Conservation (phyloP, 2,888 invertebrate species). For the Pachymerium ferrugineum region DNA sequence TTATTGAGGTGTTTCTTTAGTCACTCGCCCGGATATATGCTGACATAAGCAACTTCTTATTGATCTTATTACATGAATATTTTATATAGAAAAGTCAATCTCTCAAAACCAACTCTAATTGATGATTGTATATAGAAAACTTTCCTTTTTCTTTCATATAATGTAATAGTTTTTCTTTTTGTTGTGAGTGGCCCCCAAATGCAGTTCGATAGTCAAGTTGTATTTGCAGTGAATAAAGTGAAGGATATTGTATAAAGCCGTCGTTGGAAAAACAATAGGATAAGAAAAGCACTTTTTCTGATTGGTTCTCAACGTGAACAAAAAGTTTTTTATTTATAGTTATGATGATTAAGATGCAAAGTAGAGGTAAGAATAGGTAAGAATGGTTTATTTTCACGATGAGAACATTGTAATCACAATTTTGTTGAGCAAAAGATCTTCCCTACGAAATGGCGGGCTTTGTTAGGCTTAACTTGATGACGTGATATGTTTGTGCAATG, state of each 20-base stretch:
- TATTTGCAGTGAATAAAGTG: neutral
- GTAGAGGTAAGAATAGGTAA: no score
- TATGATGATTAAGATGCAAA: no score
- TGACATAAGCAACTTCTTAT: neutral
- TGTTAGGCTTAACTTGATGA: slow-evolving; percentile 15
- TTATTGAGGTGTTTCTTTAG: neutral
- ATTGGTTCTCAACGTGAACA: no score
- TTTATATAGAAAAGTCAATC: neutral
- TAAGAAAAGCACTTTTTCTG: no score
- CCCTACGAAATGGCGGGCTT: neutral
- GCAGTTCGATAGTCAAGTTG: slow-evolving; percentile 14
- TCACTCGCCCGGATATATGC: neutral
- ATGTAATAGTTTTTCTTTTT: slow-evolving; percentile 1
- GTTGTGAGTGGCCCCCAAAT: slow-evolving; percentile 1
- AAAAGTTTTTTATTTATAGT: no score
- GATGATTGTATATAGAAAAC: no score
- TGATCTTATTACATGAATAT: neutral
- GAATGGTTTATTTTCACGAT: no score
- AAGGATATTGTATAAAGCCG: neutral
- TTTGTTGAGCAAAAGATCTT: no score
- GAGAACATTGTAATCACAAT: no score
- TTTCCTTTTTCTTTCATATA: neutral
- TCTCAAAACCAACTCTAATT: neutral
- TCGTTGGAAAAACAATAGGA: no score
- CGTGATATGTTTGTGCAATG: slow-evolving; percentile 18